Evolutionary conservation across 1,140 invertebrate species (phyloP).

Genomic region (Lordiphosa collinella): DNA sequence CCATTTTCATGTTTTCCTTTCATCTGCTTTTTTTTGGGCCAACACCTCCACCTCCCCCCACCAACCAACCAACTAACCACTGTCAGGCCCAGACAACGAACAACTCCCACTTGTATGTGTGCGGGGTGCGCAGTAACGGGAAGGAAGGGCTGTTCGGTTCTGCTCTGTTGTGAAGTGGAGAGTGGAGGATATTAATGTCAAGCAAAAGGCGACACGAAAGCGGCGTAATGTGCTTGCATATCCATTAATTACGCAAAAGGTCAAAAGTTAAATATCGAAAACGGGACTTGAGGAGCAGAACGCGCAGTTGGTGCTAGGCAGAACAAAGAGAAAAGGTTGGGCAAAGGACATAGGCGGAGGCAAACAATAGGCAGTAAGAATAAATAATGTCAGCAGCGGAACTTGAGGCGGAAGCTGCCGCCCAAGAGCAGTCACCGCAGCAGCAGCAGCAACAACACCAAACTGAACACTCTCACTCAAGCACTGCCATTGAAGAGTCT

Average conservation of each 20-base stretch:
- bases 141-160: conserved; percentile 19
- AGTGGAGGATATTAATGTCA: conserved; percentile 59
- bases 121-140: conserved; percentile 53
- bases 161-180: conserved; percentile 1
- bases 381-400: conserved; percentile 63
- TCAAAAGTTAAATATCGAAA: conserved; percentile 57
- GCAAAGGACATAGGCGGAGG: conserved; percentile 21
- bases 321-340: conserved; percentile 22
- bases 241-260: conserved; percentile 68
- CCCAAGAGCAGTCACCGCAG: conserved; percentile 44
- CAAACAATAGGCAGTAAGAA: conserved; percentile 13
- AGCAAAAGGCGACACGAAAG: conserved; percentile 28
- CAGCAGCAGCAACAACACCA: conserved; percentile 14
- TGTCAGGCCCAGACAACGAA: conserved; percentile 28
- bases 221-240: conserved; percentile 55
- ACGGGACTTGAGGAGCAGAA: conserved; percentile 6
- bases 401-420: conserved; percentile 54
- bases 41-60: conserved; percentile 6
- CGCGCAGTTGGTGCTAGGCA: conserved; percentile 15
- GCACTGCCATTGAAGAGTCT: conserved; percentile 55
- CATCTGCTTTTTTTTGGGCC: conserved; percentile 18
- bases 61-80: background rate
- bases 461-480: conserved; percentile 31
- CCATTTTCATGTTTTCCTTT: conserved; percentile 53
- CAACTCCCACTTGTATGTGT: conserved; percentile 70